Conservation (phyloP, 1,140 invertebrate species). For the Ericerus pela region DNA sequence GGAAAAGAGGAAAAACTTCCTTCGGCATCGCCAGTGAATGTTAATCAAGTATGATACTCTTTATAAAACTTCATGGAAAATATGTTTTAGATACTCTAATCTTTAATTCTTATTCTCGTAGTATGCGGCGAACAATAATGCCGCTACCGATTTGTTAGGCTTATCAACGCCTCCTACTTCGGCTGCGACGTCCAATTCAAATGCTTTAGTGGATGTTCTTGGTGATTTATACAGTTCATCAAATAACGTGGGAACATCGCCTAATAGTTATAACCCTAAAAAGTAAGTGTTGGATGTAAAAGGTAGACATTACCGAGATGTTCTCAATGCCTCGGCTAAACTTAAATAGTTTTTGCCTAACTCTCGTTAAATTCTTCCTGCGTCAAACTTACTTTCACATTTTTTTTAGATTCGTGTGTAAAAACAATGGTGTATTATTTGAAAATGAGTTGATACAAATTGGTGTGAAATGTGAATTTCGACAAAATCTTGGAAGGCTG, state of each 20-base stretch:
- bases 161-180: constrained; percentile 59
- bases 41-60: neutral
- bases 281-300: constrained; percentile 39
- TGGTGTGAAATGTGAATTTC: constrained; percentile 91
- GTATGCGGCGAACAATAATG: constrained; percentile 31
- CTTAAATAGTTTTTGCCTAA: neutral
- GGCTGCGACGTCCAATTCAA: constrained; percentile 40
- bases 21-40: constrained; percentile 39
- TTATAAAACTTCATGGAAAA: neutral
- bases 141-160: constrained; percentile 68
- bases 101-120: too few relatives aligned
- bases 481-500: constrained; percentile 87
- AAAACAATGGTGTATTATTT: constrained; percentile 94
- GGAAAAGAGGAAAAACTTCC: constrained; percentile 65
- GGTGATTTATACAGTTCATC: constrained; percentile 61
- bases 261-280: constrained; percentile 60
- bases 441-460: constrained; percentile 98
- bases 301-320: neutral
- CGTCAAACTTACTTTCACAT: neutral
- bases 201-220: constrained; percentile 68
- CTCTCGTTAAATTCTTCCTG: neutral
- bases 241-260: constrained; percentile 41
- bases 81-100: too few relatives aligned
- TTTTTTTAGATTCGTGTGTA: constrained; percentile 72
- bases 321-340: too few relatives aligned